Evolutionary conservation across 2,888 invertebrate species (phyloP).

Genomic region (Chloromyia formosa): DNA sequence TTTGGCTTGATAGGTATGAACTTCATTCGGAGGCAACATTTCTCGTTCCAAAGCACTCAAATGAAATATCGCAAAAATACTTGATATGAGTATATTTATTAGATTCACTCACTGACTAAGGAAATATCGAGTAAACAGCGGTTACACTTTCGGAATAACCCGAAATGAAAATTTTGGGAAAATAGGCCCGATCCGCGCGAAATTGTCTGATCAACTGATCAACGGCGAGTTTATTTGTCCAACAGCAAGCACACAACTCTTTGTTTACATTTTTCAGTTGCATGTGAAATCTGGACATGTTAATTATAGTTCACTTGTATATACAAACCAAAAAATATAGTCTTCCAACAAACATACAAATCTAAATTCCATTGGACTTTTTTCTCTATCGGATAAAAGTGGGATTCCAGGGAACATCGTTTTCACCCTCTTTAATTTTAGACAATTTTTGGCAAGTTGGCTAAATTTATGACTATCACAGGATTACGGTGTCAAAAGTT

Average conservation of each 20-base stretch:
- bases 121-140: background rate
- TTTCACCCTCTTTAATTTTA: background rate
- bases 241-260: background rate
- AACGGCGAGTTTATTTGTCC: background rate
- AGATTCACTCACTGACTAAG: too few species aligned
- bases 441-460: background rate
- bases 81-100: too few species aligned
- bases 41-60: too few species aligned
- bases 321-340: slow-evolving; percentile 1
- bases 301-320: slow-evolving; percentile 2
- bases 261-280: background rate
- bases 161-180: background rate
- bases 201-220: background rate
- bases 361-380: background rate
- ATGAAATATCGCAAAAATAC: too few species aligned
- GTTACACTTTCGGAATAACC: background rate
- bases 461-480: background rate
- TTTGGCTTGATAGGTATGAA: too few species aligned
- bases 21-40: too few species aligned
- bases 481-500: too few species aligned
- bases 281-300: slow-evolving; percentile 2
- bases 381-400: background rate
- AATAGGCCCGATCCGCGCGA: background rate
- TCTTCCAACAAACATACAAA: background rate
- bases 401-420: background rate